Base-by-base conservation (phyloP, 2,113 vertebrate species). In the Mobula hypostoma region DNA sequence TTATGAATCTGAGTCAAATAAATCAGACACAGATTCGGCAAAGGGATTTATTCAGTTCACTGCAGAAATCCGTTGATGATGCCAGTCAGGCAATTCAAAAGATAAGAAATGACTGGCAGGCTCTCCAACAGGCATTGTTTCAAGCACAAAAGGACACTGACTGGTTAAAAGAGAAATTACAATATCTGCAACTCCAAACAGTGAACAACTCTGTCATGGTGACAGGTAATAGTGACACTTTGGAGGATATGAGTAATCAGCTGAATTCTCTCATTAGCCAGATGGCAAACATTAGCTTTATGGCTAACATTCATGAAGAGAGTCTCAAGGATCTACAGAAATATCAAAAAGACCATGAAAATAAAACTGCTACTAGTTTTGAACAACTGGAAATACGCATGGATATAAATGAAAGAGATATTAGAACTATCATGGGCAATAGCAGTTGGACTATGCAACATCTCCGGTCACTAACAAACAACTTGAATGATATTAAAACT, bases 381-480 rank as follows among this genome's bases (percentile, higher is more conserved):
- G 98, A 95, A 94, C 96, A 96, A 14, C 95, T 99, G 40, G 99
- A 99, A 95, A 96, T 97, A 70, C 97, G 97, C 15, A 97, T 99
- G 95, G 98, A 99, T 80, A 95, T 96, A 95, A 96, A 97, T 0
- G 99, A 99, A 96, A 97, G 97, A 0, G 97, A 97, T 94, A 97
- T 99, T 40, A 98, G 98, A 94, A 98, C 95, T 9, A 98, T 99
- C 95, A 98, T 98, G 0, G 98, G 97, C 94, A 99, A 99, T 80
- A 97, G 99, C 95, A 99, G 98, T 96, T 98, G 98, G 95, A 98
- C 98, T 27, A 98, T 98, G 2, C 98, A 98, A 95, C 97, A 98
- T 93, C 96, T 99, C 95, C 97, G 98, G 19, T 97, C 97, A 94
- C 97, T 99, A 95, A 99, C 98, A 79, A 96, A 97, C 94, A 97